Conservation (phyloP, 2,113 vertebrate species). For the Recurvirostra avosetta region DNA sequence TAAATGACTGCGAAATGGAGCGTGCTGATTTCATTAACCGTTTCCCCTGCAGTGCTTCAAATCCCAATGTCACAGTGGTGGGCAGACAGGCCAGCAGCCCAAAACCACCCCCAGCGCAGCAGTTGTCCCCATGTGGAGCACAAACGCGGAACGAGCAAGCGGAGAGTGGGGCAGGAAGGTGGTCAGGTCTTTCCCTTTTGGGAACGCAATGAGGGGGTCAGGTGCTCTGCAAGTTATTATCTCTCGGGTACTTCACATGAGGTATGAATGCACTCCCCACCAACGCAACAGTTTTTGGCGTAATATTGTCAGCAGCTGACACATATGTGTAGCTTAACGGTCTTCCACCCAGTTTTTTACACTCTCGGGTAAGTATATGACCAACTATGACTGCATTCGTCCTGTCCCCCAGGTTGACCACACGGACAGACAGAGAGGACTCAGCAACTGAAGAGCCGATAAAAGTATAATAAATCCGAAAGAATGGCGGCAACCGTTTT, state of each 20-base stretch:
- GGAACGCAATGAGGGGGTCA: accelerated
- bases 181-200: background rate
- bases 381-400: background rate
- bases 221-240: background rate
- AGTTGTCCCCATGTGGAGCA: background rate
- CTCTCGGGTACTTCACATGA: accelerated
- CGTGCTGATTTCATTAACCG: background rate
- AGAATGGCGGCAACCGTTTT: accelerated
- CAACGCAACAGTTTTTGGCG: background rate
- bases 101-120: background rate
- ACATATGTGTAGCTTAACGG: accelerated
- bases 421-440: accelerated
- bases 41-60: background rate
- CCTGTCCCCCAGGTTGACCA: background rate
- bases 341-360: background rate
- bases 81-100: background rate
- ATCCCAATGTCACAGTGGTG: background rate
- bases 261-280: background rate
- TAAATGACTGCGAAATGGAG: background rate
- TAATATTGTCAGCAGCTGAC: background rate
- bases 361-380: accelerated
- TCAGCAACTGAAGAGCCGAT: background rate
- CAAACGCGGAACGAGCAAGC: accelerated
- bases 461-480: background rate
- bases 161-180: background rate